Percentiles rank a stretch among this genome's conserved stretches.
phyloP scores from a whole-genome alignment of 2,888 invertebrate genomes.

The Abscondita cerata region DNA sequence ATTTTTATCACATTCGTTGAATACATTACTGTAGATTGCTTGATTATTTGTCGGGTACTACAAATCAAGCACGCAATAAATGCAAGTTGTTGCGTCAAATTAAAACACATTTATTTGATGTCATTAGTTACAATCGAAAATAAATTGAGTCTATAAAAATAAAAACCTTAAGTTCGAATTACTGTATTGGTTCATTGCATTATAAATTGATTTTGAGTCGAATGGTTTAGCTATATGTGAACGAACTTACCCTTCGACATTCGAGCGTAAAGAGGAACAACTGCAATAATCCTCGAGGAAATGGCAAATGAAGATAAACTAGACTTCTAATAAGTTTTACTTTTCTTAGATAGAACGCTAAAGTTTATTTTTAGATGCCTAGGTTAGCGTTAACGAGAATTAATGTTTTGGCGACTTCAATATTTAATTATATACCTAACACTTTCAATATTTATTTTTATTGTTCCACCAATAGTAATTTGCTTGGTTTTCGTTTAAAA shows the following conservation, averaged over 20 bases:
- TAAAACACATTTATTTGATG: too few species aligned
- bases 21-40: too few species aligned
- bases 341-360: constrained; percentile 13
- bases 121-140: too few species aligned
- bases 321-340: constrained; percentile 23
- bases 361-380: constrained; percentile 9
- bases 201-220: constrained; percentile 7
- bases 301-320: constrained; percentile 23
- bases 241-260: constrained; percentile 7
- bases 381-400: not conserved
- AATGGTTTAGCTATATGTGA: constrained; percentile 3
- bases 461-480: too few species aligned
- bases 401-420: not conserved
- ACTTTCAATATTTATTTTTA: too few species aligned
- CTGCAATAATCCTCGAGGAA: constrained; percentile 20
- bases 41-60: too few species aligned
- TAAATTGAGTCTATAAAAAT: too few species aligned
- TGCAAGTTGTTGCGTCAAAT: too few species aligned
- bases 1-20: too few species aligned
- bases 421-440: not conserved
- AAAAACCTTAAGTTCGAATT: too few species aligned
- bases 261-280: constrained; percentile 12
- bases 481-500: too few species aligned
- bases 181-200: not conserved
- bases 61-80: too few species aligned